phyloP scores from a whole-genome alignment of 92 coral and sea anemone genomes.

The Paragorgia papillata region DNA sequence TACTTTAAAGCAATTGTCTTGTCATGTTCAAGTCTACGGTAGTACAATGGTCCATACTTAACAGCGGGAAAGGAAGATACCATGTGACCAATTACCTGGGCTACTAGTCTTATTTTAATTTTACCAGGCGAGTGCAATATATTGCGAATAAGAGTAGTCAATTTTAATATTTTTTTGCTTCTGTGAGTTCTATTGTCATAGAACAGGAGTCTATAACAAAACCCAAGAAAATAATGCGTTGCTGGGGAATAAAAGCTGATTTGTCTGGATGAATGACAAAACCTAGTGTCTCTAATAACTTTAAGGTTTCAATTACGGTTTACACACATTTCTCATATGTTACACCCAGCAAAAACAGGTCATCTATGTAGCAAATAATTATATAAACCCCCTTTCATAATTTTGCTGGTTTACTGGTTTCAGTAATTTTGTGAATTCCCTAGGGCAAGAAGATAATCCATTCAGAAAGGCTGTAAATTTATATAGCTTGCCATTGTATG shows the following conservation, averaged over 20 bases:
- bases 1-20: not conserved
- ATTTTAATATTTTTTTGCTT: not conserved
- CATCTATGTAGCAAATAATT: slow-evolving; percentile 17
- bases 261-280: slow-evolving; percentile 25
- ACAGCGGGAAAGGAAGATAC: slow-evolving; percentile 26
- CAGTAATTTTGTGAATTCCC: slow-evolving; percentile 13
- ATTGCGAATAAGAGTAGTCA: not conserved
- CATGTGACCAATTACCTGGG: slow-evolving; percentile 46
- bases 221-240: slow-evolving; percentile 8
- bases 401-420: slow-evolving; percentile 17
- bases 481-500: slow-evolving; percentile 57
- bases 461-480: slow-evolving; percentile 59
- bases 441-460: slow-evolving; percentile 43
- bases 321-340: slow-evolving; percentile 2
- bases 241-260: slow-evolving; percentile 46
- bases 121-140: not conserved
- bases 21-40: slow-evolving; percentile 20
- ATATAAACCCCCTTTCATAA: slow-evolving; percentile 14
- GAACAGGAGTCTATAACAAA: not conserved
- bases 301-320: not conserved
- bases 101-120: slow-evolving; percentile 26
- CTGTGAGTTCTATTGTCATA: slow-evolving; percentile 17
- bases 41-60: no score
- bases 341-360: not conserved
- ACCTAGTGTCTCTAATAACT: not conserved